Conservation (phyloP, 2,888 invertebrate genomes). For the Platycheirus albimanus region DNA sequence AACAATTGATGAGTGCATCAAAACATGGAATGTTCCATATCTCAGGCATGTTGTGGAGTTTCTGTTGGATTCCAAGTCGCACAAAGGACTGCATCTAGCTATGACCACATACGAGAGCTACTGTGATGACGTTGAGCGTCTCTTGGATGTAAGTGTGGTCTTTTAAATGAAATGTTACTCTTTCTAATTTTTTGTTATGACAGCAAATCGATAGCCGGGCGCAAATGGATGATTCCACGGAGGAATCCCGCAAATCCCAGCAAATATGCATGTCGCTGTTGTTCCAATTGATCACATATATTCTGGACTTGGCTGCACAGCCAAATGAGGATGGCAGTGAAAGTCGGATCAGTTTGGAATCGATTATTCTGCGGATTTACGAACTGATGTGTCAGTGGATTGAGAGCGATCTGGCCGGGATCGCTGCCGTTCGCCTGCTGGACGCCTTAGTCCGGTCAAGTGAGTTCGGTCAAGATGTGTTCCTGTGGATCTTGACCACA, state of each 20-base stretch:
- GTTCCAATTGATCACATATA: constrained; percentile 78
- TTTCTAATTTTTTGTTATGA: too few relatives aligned
- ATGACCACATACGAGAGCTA: constrained; percentile 79
- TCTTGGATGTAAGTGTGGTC: constrained; percentile 78
- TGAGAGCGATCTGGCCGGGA: constrained; percentile 78
- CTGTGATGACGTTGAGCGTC: constrained; percentile 78
- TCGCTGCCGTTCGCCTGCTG: constrained; percentile 79
- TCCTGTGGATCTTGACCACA: too few relatives aligned
- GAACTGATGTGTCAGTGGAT: constrained; percentile 79
- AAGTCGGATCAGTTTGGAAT: constrained; percentile 78
- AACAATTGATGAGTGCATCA: constrained; percentile 79
- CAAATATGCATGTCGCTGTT: constrained; percentile 79
- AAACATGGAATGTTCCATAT: constrained; percentile 80
- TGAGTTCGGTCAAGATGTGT: too few relatives aligned
- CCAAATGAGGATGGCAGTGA: constrained; percentile 75
- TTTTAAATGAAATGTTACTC: background rate
- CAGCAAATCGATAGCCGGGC: constrained; percentile 77
- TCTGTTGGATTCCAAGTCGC: constrained; percentile 78
- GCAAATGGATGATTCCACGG: constrained; percentile 78
- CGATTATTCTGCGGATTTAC: constrained; percentile 78
- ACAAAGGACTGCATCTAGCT: constrained; percentile 79
- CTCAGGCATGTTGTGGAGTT: constrained; percentile 81
- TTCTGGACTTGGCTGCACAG: constrained; percentile 77
- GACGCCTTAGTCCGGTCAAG: constrained; percentile 77
- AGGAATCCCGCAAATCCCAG: constrained; percentile 79